Percentiles rank a stretch among this genome's conserved stretches.
Evolutionary conservation across 2,888 invertebrate species (phyloP).

Genomic region (Salticus scenicus): DNA sequence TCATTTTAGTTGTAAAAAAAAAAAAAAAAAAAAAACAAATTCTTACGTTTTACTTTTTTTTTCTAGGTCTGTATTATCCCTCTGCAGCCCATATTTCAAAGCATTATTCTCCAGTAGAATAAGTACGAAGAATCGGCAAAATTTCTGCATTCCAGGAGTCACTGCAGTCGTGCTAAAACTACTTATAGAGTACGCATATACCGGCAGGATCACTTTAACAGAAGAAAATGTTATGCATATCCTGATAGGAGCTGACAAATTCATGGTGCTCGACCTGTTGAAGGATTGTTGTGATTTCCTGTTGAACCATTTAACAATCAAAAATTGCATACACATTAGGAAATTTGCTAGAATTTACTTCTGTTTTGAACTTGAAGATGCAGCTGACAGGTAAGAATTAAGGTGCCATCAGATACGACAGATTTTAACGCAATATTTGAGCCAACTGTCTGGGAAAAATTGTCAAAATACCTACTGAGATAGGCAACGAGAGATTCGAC

Average conservation of each 20-base stretch:
- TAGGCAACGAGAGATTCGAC: not conserved
- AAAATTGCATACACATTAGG: conserved; percentile 89
- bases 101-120: conserved; percentile 88
- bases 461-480: not conserved
- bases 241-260: conserved; percentile 89
- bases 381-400: conserved; percentile 78
- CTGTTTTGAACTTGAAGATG: conserved; percentile 83
- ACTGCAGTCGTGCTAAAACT: conserved; percentile 85
- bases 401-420: too few relatives aligned
- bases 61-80: conserved; percentile 85
- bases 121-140: conserved; percentile 81
- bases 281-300: conserved; percentile 88
- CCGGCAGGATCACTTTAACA: conserved; percentile 85
- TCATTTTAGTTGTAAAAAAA: too few relatives aligned
- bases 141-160: conserved; percentile 86
- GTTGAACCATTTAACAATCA: conserved; percentile 81
- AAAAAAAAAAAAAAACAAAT: too few relatives aligned
- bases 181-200: conserved; percentile 89
- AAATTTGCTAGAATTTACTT: conserved; percentile 87
- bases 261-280: conserved; percentile 87
- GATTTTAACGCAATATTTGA: not conserved
- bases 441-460: not conserved
- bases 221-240: conserved; percentile 86
- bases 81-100: conserved; percentile 93
- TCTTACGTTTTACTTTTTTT: not conserved